Base-by-base conservation (phyloP, 2,113 vertebrate genomes). In the Empidonax traillii region DNA sequence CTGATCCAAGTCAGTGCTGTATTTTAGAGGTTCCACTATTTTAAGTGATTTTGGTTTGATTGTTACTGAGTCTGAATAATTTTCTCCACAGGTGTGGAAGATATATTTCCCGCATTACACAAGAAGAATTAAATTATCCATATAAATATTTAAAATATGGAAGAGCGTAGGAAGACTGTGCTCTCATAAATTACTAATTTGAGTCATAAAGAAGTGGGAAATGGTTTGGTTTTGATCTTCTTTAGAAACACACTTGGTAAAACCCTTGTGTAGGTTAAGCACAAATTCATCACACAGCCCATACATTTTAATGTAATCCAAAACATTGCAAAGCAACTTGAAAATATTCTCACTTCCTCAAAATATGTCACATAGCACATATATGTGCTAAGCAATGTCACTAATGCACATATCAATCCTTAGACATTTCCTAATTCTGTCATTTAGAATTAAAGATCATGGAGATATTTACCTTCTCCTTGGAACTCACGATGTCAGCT, bases 391-490 rank as follows among this genome's bases (percentile, higher is more conserved):
- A 72, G 37, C 21, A 80, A 46, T 41, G 25, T 47, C 35, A 31
- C 9, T 52, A 52, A 89, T 15, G 20, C 17, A 43, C 14, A 6
- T 61, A 65, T 56, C 7, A 14, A 39, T 87, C 21, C 55, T 69
- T 30, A 56, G 30, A 44, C 6, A 46, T 89, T 44, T 85, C 35
- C 81, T 69, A 49, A 12, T 49, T 69, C 47, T 20, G 21, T n/a
- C 27, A 61, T 78, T 81, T 71, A 91, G 61, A 85, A 47, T 65
- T 81, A 89, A 86, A 93, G 59, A 9, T 77, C 39, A 61, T 61
- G n/a, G 68, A 77, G 65, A 71, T 95, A 86, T 19, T 89, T 95
- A 94, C 93, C 90, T 93, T 91, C 73, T 91, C 63, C 35, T 74
- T 5, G 0, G 41, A 46, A 78, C 63, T 49, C 93, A 58, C 5